These are phyloP conservation scores for Thysanoteuthis rhombus DNA, from an alignment of 2,888 invertebrate genomes.

Conservation along the genomic window DNA sequence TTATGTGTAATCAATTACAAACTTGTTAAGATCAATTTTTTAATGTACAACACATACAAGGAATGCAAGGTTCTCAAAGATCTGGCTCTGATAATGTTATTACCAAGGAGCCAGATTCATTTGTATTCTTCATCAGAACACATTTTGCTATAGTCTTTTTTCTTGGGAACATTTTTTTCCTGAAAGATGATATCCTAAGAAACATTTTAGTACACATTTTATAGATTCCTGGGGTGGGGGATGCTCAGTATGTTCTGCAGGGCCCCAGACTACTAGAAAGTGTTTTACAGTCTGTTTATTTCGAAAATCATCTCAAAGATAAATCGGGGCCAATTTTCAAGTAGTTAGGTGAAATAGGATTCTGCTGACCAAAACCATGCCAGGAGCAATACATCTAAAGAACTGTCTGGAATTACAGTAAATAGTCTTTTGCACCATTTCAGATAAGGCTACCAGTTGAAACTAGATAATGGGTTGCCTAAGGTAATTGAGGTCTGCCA, in stretches of 20 bases:
- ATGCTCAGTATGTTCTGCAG: no score
- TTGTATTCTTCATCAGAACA: neutral
- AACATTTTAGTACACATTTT: no score
- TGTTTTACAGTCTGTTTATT: neutral
- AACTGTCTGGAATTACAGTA: neutral
- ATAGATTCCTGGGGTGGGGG: no score
- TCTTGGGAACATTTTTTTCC: no score
- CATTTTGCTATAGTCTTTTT: neutral
- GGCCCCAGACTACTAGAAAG: no score
- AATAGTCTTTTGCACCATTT: neutral
- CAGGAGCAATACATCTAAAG: neutral
- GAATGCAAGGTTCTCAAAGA: no score
- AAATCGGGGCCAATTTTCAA: neutral
- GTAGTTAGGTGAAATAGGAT: neutral
- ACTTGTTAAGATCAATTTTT: no score
- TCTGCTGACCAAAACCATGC: neutral
- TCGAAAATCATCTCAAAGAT: neutral
- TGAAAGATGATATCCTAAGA: no score
- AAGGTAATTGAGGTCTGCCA: neutral
- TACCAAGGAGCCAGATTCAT: no score
- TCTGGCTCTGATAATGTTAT: no score
- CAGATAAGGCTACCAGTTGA: neutral
- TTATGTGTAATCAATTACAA: no score
- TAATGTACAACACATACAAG: no score
- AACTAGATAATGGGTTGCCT: neutral